Evolutionary conservation across 2,888 invertebrate genomes (phyloP), one percentile per base, ranked within the genome.

Genomic region (Leucozona laternaria): DNA sequence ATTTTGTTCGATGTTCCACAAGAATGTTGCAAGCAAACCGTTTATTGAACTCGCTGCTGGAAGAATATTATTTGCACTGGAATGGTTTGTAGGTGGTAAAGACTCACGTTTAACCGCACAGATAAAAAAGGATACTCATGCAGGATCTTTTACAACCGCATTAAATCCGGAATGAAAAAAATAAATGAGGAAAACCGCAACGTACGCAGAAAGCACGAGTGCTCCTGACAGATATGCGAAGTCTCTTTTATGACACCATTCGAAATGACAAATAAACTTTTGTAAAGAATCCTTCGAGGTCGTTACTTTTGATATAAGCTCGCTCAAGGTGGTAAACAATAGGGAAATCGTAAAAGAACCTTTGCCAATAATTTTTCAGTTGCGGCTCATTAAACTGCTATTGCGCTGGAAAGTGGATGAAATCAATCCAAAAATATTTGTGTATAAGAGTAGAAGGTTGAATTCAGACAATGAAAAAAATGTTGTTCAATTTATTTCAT

Each of bases 71-170:
- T 55, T 55, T 28, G 6, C 25, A n/a, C 28, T n/a, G 53, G 53
- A 55, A 55, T 66, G 58, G 57, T 25, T 62, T 40, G 71, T 37
- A 53, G 79, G 50, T 79, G 83, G 79, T 72, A 58, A 72, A 15
- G 53, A 71, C 40, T 80, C 76, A 75, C 73, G 70, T 81, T 70
- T 71, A 68, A 77, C 70, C 68, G 37, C 80, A 81, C 80, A 81
- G 73, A 86, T 81, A 78, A 77, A 81, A 66, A 31, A 68, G 57
- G 72, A 25, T 43, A 7, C n/a, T 17, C 53, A 78, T 86, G 57
- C 64, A 81, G 73, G 40, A 82, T 81, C 68, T 81, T 86, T 86
- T 81, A 86, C 78, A 86, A 81, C 81, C 73, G 72, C 81, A 86
- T 81, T 78, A 81, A 86, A 77, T 68, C 45, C 53, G 4, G 2